Evolutionary conservation across 2,888 invertebrate genomes (phyloP).

Genomic region (Polyploca ridens): DNA sequence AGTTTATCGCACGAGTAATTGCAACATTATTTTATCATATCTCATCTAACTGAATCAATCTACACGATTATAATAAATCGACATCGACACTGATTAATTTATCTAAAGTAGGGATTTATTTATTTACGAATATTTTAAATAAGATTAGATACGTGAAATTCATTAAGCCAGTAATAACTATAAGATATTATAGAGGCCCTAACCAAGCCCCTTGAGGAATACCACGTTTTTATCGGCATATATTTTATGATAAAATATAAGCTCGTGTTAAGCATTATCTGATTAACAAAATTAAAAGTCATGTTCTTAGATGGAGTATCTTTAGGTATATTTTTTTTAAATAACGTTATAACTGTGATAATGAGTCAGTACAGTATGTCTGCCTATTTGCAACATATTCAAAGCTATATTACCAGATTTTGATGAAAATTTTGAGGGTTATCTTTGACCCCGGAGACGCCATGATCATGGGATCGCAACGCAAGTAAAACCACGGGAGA

Average conservation of each 20-base stretch:
- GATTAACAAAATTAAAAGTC: neutral
- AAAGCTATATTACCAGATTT: too few species aligned
- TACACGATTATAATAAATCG: slow-evolving; percentile 5
- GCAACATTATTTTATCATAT: slow-evolving; percentile 10
- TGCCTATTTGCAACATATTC: too few species aligned
- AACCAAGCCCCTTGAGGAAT: slow-evolving; percentile 8
- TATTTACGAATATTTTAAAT: neutral
- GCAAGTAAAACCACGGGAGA: too few species aligned
- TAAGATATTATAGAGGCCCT: slow-evolving; percentile 5
- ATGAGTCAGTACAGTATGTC: too few species aligned
- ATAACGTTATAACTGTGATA: too few species aligned
- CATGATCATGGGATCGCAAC: too few species aligned
- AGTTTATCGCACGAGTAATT: neutral
- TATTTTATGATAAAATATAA: neutral
- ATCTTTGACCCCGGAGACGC: too few species aligned
- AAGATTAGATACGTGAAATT: slow-evolving; percentile 3
- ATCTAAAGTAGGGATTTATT: slow-evolving; percentile 2
- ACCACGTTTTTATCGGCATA: slow-evolving; percentile 5
- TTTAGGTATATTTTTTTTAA: neutral
- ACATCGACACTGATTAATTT: slow-evolving; percentile 7
- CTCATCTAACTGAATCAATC: neutral
- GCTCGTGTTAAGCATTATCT: neutral
- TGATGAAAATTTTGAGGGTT: too few species aligned
- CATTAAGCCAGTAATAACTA: neutral
- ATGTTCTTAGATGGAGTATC: neutral